Percentiles rank a stretch among this genome's conserved stretches.
Evolutionary conservation across 2,797 vertebrate species (phyloP).

Genomic region (Hydrolagus colliei): DNA sequence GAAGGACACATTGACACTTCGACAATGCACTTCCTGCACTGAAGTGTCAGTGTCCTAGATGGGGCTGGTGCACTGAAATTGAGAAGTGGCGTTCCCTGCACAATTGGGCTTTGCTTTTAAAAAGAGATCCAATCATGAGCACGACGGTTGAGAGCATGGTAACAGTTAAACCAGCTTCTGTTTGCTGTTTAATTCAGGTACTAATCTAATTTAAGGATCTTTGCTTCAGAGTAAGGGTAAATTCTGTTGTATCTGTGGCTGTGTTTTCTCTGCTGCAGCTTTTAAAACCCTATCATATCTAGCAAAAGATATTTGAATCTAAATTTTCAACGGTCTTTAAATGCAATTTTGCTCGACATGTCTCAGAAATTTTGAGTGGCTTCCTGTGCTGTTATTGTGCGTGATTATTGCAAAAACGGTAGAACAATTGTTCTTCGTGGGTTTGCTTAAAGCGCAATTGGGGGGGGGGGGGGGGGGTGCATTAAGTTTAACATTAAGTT

Average conservation of each 20-base stretch:
- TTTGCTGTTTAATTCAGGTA: neutral
- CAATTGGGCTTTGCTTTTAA: neutral
- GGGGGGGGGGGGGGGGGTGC: too few species aligned
- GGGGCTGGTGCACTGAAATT: too few species aligned
- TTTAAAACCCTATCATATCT: neutral
- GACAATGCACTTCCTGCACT: too few species aligned
- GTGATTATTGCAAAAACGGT: too few species aligned
- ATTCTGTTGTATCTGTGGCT: neutral
- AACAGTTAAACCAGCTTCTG: neutral
- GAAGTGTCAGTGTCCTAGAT: too few species aligned
- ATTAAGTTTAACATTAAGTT: neutral
- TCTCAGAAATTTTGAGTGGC: neutral
- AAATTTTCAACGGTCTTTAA: neutral
- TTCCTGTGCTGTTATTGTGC: neutral
- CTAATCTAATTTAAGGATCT: neutral
- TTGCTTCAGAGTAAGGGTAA: neutral
- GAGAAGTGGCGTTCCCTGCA: neutral
- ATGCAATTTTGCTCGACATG: neutral
- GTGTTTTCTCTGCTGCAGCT: neutral
- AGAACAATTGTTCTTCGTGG: too few species aligned
- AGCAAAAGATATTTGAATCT: neutral
- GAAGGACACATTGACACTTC: too few species aligned
- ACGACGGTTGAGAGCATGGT: neutral
- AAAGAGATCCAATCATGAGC: too few species aligned
- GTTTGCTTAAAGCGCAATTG: too few species aligned